Percentiles rank a stretch among this genome's conserved stretches.
phyloP scores from a whole-genome alignment of 2,797 vertebrate species.

The Sebastes vulpes region DNA sequence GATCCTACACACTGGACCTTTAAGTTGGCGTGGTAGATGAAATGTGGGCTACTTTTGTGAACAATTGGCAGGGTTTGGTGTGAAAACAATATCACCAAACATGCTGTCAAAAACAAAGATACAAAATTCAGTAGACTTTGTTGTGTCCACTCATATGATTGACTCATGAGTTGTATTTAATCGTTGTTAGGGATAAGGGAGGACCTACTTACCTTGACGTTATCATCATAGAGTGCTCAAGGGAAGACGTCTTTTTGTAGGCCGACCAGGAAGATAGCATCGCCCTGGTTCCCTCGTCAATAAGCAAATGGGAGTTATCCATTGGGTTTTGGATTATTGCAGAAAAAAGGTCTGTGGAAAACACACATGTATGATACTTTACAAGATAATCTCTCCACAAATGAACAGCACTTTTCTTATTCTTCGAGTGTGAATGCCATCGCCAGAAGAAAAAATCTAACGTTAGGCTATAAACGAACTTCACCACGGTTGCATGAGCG shows the following conservation, averaged over 20 bases:
- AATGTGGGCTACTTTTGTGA: not conserved
- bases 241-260: not conserved
- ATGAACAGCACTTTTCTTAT: not conserved
- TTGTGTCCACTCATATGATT: not conserved
- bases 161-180: not conserved
- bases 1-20: no score
- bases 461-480: not conserved
- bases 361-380: not conserved
- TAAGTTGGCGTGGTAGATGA: fast-evolving
- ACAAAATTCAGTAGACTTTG: not conserved
- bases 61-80: not conserved
- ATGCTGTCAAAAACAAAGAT: not conserved
- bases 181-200: fast-evolving
- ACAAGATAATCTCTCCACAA: not conserved
- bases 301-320: not conserved
- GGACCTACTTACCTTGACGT: not conserved
- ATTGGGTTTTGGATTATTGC: not conserved
- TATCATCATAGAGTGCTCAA: fast-evolving
- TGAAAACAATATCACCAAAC: not conserved
- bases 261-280: not conserved
- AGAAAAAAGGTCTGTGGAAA: not conserved
- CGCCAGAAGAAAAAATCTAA: not conserved
- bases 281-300: not conserved
- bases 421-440: not conserved
- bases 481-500: no score